A percentile compares a stretch with the other conserved stretches of the same genome.
phyloP scores from a whole-genome alignment of 2,113 vertebrate species.

The Mustela nigripes region DNA sequence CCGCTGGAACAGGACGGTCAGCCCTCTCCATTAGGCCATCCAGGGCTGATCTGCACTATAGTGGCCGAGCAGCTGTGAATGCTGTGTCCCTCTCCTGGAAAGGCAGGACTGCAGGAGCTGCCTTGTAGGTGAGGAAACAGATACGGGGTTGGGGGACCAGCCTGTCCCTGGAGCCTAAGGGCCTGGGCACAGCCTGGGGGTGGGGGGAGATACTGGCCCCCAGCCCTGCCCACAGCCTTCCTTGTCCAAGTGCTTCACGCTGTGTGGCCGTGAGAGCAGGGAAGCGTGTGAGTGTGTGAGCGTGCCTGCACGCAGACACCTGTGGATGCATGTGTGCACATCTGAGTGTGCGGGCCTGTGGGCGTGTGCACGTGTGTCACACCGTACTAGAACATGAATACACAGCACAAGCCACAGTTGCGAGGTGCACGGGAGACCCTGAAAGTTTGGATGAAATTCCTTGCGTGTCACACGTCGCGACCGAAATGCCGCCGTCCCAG shows the following conservation, averaged over 20 bases:
- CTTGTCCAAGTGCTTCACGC: rapidly evolving
- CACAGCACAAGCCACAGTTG: rapidly evolving
- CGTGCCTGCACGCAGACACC: rapidly evolving
- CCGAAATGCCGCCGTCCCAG: no score
- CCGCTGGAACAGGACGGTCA: rapidly evolving
- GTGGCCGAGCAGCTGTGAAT: rapidly evolving
- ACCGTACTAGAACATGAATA: rapidly evolving
- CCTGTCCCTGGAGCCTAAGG: background rate
- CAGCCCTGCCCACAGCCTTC: background rate
- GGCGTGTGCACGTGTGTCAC: background rate
- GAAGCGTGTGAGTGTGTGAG: background rate
- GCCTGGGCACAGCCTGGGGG: background rate
- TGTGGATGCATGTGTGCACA: background rate
- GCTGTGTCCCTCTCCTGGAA: background rate
- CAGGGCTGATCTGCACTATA: background rate
- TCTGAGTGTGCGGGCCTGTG: no score
- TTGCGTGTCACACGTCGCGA: no score
- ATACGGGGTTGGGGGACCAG: background rate
- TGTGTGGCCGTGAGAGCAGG: background rate
- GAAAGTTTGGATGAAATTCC: background rate
- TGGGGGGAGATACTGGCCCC: background rate
- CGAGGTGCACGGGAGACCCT: background rate
- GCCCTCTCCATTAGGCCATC: background rate
- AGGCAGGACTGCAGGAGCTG: background rate
- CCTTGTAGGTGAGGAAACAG: background rate